Conservation (phyloP, 2,888 invertebrate species). For the Pherbina coryleti region DNA sequence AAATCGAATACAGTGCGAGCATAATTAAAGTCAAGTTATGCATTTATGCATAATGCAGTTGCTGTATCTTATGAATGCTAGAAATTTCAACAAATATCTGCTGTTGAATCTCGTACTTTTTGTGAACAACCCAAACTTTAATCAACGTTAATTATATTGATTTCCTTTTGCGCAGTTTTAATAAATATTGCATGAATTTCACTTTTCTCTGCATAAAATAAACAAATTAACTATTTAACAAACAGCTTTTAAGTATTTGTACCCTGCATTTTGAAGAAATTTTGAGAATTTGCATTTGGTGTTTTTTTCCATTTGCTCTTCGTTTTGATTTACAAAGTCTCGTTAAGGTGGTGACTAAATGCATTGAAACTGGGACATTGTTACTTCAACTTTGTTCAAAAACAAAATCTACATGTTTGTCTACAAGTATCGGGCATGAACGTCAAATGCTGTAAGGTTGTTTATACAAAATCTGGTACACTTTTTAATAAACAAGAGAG, state of each 20-base stretch:
- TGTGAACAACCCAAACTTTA: no score
- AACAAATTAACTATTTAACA: background rate
- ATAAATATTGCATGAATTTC: conserved; percentile 29
- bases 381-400: background rate
- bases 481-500: background rate
- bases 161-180: no score
- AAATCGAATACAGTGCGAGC: no score
- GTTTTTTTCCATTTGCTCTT: background rate
- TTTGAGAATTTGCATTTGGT: background rate
- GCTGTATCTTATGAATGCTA: no score
- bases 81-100: no score
- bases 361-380: background rate
- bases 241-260: background rate
- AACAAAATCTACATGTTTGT: background rate
- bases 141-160: no score
- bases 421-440: background rate
- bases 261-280: background rate
- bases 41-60: no score
- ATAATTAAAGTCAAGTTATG: no score
- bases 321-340: background rate
- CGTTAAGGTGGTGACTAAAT: background rate
- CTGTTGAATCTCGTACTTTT: no score
- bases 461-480: conserved; percentile 12
- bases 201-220: conserved; percentile 24
- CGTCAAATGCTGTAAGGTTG: background rate